Conservation (phyloP, 2,888 invertebrate genomes). For the Pyralis farinalis region DNA sequence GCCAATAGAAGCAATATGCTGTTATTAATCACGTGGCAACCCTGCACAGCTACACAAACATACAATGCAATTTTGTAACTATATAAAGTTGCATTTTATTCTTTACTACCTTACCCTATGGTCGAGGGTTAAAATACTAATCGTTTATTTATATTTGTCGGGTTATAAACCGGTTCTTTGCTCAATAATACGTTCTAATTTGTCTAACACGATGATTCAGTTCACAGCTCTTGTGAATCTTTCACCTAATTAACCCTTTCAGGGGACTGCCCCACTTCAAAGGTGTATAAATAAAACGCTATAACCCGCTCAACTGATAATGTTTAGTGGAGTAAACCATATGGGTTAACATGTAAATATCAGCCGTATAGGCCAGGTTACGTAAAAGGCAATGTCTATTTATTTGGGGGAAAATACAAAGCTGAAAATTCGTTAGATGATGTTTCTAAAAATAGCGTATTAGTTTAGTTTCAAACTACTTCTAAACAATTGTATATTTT, state of each 20-base stretch:
- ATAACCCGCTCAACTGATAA: slow-evolving; percentile 38
- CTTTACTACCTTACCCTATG: background rate
- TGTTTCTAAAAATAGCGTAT: too few relatives aligned
- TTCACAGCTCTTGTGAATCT: slow-evolving; percentile 61
- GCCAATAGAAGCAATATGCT: slow-evolving; percentile 28
- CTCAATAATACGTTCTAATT: slow-evolving; percentile 74
- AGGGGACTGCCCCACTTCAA: slow-evolving; percentile 66
- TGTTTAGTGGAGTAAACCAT: slow-evolving; percentile 49
- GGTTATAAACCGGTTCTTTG: slow-evolving; percentile 58
- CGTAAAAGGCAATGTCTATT: background rate
- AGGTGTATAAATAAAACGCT: slow-evolving; percentile 62
- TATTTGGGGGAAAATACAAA: too few relatives aligned
- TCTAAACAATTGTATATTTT: too few relatives aligned
- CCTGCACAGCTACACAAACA: slow-evolving; percentile 5
- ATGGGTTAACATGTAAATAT: slow-evolving; percentile 43
- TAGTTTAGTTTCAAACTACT: too few relatives aligned
- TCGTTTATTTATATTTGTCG: slow-evolving; percentile 16
- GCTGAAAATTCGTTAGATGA: too few relatives aligned
- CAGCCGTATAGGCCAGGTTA: background rate
- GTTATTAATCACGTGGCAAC: slow-evolving; percentile 30
- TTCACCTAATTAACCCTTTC: slow-evolving; percentile 76
- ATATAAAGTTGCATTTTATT: background rate
- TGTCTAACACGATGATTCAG: slow-evolving; percentile 68
- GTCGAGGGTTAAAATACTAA: background rate
- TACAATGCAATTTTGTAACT: background rate